Base-by-base conservation (phyloP, 2,797 vertebrate genomes). In the Micropoecilia bifurca region DNA sequence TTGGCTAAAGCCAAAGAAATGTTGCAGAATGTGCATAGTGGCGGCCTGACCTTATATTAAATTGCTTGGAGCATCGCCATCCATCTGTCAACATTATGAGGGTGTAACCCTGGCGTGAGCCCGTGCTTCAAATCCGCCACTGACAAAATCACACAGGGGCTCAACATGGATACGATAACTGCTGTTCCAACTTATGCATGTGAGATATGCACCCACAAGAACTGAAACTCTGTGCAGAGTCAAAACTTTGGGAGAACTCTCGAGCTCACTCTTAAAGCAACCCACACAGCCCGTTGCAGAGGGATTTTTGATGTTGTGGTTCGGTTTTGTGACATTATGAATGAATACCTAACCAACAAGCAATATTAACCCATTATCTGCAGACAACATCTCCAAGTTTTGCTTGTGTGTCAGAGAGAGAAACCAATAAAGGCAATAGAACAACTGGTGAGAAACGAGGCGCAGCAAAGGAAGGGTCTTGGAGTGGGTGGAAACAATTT, bases 401-500 rank as follows among this genome's bases (percentile, higher is more conserved):
- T 48, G 59, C 59, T 6, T 69, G 71, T 63, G n/a, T 81, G 75
- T 79, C 66, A n/a, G 25, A 47, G 46, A 43, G 25, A 71, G 43
- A 74, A 71, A 80, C 8, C 10, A 68, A 72, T 28, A 57, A 78
- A 76, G 59, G 36, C 4, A 71, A 71, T 14, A 50, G 61, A 81
- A 79, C 50, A 57, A 48, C 57, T 14, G 6, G 25, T 50, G 47
- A 71, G 39, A 74, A 73, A 73, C 71, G 50, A 81, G 28, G 71
- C 20, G 77, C 74, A 6, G 59, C 61, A 80, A 63, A 83, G 7
- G 47, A 84, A 63, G 83, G 59, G 83, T 88, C 45, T 73, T n/a
- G 72, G 80, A 78, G 63, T 2, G 46, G 89, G 66, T 0, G n/a
- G 80, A 78, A 82, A 80, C 36, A 73, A 71, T 88, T 90, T 91